Evolutionary conservation across 2,888 invertebrate genomes (phyloP), one percentile per base, ranked within the genome.

Genomic region (Alviniconcha strummeri): DNA sequence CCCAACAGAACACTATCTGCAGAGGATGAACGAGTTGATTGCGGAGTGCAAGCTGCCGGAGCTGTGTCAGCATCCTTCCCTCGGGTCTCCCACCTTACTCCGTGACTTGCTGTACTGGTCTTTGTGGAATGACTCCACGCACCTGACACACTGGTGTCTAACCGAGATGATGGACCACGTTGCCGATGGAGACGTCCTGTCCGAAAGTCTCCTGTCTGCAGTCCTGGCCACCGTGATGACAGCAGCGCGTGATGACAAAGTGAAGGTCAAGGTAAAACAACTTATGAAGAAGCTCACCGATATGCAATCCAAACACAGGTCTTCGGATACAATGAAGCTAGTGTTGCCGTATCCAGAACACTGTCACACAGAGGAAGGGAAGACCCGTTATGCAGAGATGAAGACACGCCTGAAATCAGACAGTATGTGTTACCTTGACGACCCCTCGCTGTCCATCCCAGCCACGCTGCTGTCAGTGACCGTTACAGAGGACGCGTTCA

Each of bases 41-140:
- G n/a, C n/a, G n/a, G n/a, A n/a, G n/a, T n/a, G n/a, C n/a, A n/a
- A n/a, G n/a, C n/a, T n/a, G n/a, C n/a, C n/a, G n/a, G n/a, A n/a
- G n/a, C n/a, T n/a, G n/a, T n/a, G n/a, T n/a, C n/a, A n/a, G n/a
- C n/a, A n/a, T n/a, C n/a, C n/a, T n/a, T n/a, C n/a, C n/a, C n/a
- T n/a, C n/a, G n/a, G n/a, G n/a, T n/a, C n/a, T n/a, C n/a, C n/a
- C n/a, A n/a, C n/a, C n/a, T n/a, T n/a, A n/a, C n/a, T n/a, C n/a
- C n/a, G n/a, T n/a, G n/a, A n/a, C n/a, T n/a, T 81, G 56, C 19
- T 81, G 72, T 81, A 81, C 81, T 81, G 81, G 81, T 81, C 81
- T 9, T 57, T 60, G 81, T 81, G 81, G 81, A 72, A 13, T 19
- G 7, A 5, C 7, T 19, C 36, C 71, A 15, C 36, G 2, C 72